A percentile compares a stretch with the other conserved stretches of the same genome.
Evolutionary conservation across 2,113 vertebrate genomes (phyloP).

Genomic region (Odocoileus virginianus): DNA sequence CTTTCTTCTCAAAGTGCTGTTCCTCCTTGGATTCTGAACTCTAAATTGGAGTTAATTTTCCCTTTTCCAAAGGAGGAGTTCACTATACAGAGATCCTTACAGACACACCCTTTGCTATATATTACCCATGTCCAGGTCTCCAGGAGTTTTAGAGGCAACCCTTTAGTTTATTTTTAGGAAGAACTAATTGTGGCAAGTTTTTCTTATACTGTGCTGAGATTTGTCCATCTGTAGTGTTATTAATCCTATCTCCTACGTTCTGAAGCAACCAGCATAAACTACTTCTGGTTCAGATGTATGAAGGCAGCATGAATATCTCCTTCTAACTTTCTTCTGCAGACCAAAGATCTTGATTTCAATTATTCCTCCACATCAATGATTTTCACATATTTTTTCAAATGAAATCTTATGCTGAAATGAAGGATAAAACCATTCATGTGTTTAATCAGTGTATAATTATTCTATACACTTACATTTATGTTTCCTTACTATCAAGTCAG

Average conservation of each 20-base stretch:
- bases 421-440: not conserved
- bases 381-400: not conserved
- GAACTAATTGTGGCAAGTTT: not conserved
- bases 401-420: not conserved
- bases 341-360: not conserved
- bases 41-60: not conserved
- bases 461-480: not conserved
- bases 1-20: not conserved
- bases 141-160: not conserved
- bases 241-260: not conserved
- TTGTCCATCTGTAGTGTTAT: not conserved
- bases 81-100: not conserved
- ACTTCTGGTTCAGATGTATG: not conserved
- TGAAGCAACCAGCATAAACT: not conserved
- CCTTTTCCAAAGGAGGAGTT: not conserved
- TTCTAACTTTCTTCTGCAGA: not conserved
- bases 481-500: constrained; percentile 18
- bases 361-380: not conserved
- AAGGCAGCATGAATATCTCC: not conserved
- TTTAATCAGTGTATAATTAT: not conserved
- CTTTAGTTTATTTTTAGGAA: not conserved
- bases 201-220: not conserved
- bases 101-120: not conserved
- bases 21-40: not conserved
- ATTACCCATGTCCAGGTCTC: too few relatives aligned